Percentiles rank a stretch among this genome's conserved stretches.
phyloP scores from a whole-genome alignment of 2,113 vertebrate genomes.

The Podarcis muralis region DNA sequence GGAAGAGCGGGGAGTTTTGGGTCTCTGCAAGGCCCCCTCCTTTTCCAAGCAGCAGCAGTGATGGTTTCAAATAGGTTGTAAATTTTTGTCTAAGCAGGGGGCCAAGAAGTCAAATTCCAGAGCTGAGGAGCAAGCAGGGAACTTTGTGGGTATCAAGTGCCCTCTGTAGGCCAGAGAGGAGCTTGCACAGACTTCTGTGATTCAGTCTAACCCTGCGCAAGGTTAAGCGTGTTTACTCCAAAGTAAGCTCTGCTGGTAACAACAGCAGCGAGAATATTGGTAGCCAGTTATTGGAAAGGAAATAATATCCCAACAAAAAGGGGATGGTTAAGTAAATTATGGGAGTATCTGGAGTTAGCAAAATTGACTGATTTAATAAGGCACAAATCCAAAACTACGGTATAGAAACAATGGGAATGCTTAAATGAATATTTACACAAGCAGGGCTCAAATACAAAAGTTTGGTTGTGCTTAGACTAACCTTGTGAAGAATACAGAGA shows the following conservation, averaged over 20 bases:
- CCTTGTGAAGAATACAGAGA: too few species aligned
- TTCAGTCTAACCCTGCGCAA: not conserved
- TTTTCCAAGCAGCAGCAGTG: not conserved
- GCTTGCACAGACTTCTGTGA: not conserved
- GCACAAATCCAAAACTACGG: too few species aligned
- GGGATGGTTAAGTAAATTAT: too few species aligned
- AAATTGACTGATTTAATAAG: too few species aligned
- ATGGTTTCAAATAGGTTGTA: not conserved
- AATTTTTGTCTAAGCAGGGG: not conserved
- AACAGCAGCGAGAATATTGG: too few species aligned
- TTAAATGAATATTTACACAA: too few species aligned
- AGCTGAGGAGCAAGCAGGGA: not conserved
- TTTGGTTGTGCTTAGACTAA: too few species aligned
- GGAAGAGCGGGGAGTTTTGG: not conserved
- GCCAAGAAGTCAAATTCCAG: constrained; percentile 42
- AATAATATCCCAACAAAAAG: too few species aligned
- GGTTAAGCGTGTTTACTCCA: not conserved
- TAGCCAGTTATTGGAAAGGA: too few species aligned
- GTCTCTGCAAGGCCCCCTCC: not conserved
- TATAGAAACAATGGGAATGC: too few species aligned
- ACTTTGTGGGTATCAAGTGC: constrained; percentile 32
- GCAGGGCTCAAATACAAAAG: too few species aligned
- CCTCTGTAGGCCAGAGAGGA: constrained; percentile 61
- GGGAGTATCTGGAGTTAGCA: too few species aligned
- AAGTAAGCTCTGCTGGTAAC: not conserved